A percentile compares a stretch with the other conserved stretches of the same genome.
Evolutionary conservation across 2,113 vertebrate species (phyloP).

Genomic region (Pimephales promelas): DNA sequence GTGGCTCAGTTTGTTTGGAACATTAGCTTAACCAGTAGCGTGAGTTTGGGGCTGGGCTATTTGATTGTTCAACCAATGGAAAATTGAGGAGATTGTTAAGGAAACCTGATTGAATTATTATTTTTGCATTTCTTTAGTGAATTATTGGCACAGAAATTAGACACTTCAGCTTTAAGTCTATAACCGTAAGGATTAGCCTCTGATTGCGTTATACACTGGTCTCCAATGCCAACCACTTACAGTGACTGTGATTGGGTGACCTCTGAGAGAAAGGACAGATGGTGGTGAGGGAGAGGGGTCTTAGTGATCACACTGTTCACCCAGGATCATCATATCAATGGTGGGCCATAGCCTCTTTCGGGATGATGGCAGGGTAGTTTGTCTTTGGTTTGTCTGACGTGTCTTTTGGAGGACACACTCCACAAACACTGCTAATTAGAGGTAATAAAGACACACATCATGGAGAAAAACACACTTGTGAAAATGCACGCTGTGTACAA

Average conservation of each 20-base stretch:
- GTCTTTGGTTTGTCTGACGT: constrained; percentile 36
- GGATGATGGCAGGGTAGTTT: constrained; percentile 23
- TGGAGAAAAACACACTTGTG: background rate
- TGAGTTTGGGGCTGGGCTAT: background rate
- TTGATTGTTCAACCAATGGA: background rate
- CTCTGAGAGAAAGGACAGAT: constrained; percentile 47
- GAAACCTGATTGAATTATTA: background rate
- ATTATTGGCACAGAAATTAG: background rate
- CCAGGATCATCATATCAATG: constrained; percentile 32
- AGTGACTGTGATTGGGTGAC: constrained; percentile 32
- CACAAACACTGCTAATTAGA: constrained; percentile 46
- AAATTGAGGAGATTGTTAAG: background rate
- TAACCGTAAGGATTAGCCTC: constrained; percentile 16
- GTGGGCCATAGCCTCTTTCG: constrained; percentile 9
- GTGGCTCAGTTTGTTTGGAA: background rate
- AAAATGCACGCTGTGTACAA: constrained; percentile 42
- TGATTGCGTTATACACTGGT: constrained; percentile 22
- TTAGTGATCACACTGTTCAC: constrained; percentile 34
- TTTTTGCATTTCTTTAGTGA: background rate
- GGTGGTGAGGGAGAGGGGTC: constrained; percentile 43
- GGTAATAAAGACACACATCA: constrained; percentile 44
- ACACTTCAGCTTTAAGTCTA: constrained; percentile 2
- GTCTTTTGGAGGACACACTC: constrained; percentile 39
- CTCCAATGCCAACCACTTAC: constrained; percentile 21
- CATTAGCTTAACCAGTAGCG: background rate